These are phyloP conservation scores for Chrysomallon squamiferum DNA, from an alignment of 1,140 invertebrate species.

Conservation along the genomic window DNA sequence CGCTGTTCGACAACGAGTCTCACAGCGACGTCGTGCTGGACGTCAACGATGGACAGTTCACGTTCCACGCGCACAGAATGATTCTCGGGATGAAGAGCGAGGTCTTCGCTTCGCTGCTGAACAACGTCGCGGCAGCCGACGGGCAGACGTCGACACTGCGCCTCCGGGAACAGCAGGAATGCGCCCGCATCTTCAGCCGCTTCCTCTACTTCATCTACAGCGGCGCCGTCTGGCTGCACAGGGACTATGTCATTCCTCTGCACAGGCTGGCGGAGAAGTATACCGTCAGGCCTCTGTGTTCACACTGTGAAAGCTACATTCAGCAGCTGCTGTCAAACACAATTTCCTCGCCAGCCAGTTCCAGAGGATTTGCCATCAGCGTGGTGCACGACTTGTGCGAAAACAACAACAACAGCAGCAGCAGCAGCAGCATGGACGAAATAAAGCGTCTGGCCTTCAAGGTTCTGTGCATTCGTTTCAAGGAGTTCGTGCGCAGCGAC, in stretches of 20 bases:
- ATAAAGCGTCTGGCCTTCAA: constrained; percentile 42
- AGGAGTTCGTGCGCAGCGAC: constrained; percentile 38
- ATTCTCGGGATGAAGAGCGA: constrained; percentile 55
- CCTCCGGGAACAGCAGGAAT: constrained; percentile 45
- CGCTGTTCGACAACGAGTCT: constrained; percentile 51
- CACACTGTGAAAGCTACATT: constrained; percentile 55
- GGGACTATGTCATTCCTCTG: constrained; percentile 54
- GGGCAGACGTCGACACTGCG: constrained; percentile 32
- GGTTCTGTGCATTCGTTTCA: constrained; percentile 48
- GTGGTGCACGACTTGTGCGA: constrained; percentile 47
- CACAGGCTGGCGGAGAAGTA: constrained; percentile 50
- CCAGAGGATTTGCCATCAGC: constrained; percentile 30
- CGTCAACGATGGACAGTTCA: constrained; percentile 46
- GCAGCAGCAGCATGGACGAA: constrained; percentile 34
- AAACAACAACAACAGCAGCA: constrained; percentile 18
- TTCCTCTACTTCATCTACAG: constrained; percentile 60
- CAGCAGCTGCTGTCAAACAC: constrained; percentile 49
- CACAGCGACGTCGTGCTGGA: constrained; percentile 51
- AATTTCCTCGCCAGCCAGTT: constrained; percentile 2
- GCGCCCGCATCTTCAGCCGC: constrained; percentile 51
- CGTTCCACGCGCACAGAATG: constrained; percentile 55
- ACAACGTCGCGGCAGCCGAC: constrained; percentile 19
- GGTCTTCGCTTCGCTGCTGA: constrained; percentile 45
- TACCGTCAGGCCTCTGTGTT: constrained; percentile 37
- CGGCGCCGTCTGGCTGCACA: constrained; percentile 56